Evolutionary conservation across 1,140 invertebrate species (phyloP).

Genomic region (Lethocerus indicus): DNA sequence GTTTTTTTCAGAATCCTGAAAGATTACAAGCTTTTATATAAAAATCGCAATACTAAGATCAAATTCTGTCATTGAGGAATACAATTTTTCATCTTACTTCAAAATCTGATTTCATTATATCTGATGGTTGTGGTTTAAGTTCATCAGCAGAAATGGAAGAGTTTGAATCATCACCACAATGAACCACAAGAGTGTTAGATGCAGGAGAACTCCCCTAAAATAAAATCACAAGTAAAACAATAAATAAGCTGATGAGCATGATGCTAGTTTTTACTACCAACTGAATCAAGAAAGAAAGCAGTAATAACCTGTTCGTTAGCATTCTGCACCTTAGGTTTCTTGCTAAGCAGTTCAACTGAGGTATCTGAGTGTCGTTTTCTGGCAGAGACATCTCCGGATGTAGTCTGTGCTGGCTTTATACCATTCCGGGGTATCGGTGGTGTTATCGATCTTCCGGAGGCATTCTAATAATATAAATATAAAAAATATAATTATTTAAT

Average conservation of each 20-base stretch:
- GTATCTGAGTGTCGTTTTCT: constrained; percentile 22
- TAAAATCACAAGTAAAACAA: not conserved
- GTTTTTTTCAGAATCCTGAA: not conserved
- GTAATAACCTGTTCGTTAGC: constrained; percentile 8
- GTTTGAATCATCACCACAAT: constrained; percentile 16
- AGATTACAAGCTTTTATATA: not conserved
- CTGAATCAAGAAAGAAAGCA: constrained; percentile 1
- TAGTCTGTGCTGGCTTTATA: not conserved
- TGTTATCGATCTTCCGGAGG: too few species aligned
- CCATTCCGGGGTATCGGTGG: constrained; percentile 17
- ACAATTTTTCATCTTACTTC: not conserved
- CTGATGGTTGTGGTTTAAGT: not conserved
- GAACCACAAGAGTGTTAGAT: not conserved
- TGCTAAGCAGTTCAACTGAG: constrained; percentile 6
- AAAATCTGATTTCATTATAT: not conserved
- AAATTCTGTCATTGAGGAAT: not conserved
- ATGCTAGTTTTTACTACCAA: not conserved
- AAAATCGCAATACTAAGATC: not conserved
- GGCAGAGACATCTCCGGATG: constrained; percentile 10
- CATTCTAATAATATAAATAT: too few species aligned
- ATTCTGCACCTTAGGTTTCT: constrained; percentile 10
- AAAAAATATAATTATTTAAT: too few species aligned
- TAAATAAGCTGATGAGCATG: not conserved
- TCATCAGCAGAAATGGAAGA: constrained; percentile 15
- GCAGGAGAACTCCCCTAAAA: not conserved